Conservation (phyloP, 2,113 vertebrate species). For the Notarius lentiginosus region DNA sequence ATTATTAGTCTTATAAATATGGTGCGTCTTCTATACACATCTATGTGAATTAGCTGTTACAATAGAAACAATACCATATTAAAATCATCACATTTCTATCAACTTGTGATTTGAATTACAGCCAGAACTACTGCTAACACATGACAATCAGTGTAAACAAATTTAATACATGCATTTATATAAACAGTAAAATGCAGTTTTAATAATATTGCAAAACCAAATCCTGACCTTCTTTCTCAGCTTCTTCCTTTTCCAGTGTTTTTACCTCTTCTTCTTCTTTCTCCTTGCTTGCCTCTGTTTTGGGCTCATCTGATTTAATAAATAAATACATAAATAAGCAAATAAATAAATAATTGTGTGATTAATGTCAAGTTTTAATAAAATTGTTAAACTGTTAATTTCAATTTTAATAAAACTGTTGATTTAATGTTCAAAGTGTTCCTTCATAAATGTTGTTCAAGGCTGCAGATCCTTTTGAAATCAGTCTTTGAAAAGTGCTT, state of each 20-base stretch:
- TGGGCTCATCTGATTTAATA: background rate
- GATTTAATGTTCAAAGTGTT: slow-evolving; percentile 21
- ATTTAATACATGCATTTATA: background rate
- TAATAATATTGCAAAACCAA: background rate
- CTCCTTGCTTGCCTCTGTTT: slow-evolving; percentile 1
- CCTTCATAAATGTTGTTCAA: slow-evolving; percentile 6
- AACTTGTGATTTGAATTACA: background rate
- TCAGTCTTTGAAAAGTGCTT: slow-evolving; percentile 29
- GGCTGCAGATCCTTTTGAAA: slow-evolving; percentile 19
- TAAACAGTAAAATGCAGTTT: background rate
- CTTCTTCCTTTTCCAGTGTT: slow-evolving; percentile 15
- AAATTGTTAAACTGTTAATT: background rate
- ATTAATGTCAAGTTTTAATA: slow-evolving; percentile 14
- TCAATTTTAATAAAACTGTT: background rate
- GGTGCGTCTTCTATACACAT: background rate
- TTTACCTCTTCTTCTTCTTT: slow-evolving; percentile 15
- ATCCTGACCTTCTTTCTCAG: slow-evolving; percentile 40
- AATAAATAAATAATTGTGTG: slow-evolving; percentile 5
- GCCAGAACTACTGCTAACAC: background rate
- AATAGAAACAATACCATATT: background rate
- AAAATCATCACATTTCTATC: background rate
- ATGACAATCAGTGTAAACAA: background rate
- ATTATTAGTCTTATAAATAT: background rate
- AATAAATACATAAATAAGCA: no score
- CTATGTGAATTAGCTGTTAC: background rate